Evolutionary conservation across 2,888 invertebrate species (phyloP).

Genomic region (Siphlonurus alternatus): DNA sequence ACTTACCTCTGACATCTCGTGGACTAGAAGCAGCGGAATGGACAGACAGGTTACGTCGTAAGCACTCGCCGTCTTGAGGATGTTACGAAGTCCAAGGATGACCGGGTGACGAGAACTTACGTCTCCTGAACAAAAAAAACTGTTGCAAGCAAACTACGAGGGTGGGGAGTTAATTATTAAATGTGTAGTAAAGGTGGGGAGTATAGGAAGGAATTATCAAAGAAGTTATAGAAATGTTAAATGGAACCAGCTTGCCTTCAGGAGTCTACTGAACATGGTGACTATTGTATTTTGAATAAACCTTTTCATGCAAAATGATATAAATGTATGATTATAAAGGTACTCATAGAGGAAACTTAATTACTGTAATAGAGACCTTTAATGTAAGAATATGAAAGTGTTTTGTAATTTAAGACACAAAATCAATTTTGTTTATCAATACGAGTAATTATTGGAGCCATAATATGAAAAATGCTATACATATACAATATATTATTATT

Average conservation of each 20-base stretch:
- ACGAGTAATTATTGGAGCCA: no score
- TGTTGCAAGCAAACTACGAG: neutral
- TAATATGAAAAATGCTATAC: no score
- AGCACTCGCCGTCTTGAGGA: slow-evolving; percentile 86
- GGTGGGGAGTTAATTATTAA: neutral
- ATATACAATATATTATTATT: no score
- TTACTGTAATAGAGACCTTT: no score
- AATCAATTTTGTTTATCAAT: no score
- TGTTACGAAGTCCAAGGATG: slow-evolving; percentile 84
- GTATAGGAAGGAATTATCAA: neutral
- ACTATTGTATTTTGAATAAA: no score
- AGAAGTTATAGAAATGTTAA: neutral
- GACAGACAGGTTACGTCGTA: slow-evolving; percentile 87
- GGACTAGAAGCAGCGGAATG: slow-evolving; percentile 79
- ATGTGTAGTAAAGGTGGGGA: neutral
- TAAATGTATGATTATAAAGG: no score
- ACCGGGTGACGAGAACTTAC: slow-evolving; percentile 92
- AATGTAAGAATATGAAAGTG: no score
- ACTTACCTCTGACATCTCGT: slow-evolving; percentile 85
- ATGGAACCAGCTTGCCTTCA: neutral
- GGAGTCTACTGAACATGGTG: no score
- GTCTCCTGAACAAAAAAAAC: slow-evolving; percentile 41
- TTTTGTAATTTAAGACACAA: no score
- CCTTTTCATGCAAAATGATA: no score
- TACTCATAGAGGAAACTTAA: no score